phyloP scores from a whole-genome alignment of 2,113 vertebrate species.

The Panthera tigris region DNA sequence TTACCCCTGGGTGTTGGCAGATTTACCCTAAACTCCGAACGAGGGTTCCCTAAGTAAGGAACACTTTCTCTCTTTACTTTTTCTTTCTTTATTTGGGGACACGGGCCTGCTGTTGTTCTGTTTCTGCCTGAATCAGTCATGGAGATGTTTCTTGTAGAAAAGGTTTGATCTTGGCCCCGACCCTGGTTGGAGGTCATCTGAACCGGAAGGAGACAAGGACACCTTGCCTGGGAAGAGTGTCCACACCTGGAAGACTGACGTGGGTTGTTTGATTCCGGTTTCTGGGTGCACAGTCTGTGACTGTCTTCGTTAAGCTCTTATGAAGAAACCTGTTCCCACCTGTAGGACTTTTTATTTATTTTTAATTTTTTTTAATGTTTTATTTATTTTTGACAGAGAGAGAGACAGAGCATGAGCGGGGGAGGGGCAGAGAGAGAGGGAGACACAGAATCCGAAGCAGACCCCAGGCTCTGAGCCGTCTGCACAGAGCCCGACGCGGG shows the following conservation, averaged over 20 bases:
- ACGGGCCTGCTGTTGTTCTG: rapidly evolving
- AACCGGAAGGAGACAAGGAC: not conserved
- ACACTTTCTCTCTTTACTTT: no score
- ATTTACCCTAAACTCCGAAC: not conserved
- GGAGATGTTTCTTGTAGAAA: not conserved
- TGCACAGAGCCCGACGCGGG: no score
- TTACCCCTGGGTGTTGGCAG: not conserved
- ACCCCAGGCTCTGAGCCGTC: no score
- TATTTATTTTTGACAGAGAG: no score
- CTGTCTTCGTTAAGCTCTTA: not conserved
- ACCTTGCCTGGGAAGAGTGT: not conserved
- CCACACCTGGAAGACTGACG: rapidly evolving
- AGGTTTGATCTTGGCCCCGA: not conserved
- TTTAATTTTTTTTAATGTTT: no score
- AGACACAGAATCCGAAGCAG: no score
- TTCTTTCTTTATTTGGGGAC: not conserved
- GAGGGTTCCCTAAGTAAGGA: not conserved
- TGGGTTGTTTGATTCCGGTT: not conserved
- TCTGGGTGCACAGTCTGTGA: not conserved
- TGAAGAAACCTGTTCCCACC: not conserved
- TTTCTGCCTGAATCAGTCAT: not conserved
- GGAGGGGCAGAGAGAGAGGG: no score
- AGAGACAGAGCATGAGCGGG: no score
- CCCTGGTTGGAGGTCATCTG: not conserved
- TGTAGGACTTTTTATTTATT: no score